Percentiles rank a stretch among this genome's conserved stretches.
Conservation (phyloP, 2,888 invertebrate species). For the Spodoptera exigua region DNA sequence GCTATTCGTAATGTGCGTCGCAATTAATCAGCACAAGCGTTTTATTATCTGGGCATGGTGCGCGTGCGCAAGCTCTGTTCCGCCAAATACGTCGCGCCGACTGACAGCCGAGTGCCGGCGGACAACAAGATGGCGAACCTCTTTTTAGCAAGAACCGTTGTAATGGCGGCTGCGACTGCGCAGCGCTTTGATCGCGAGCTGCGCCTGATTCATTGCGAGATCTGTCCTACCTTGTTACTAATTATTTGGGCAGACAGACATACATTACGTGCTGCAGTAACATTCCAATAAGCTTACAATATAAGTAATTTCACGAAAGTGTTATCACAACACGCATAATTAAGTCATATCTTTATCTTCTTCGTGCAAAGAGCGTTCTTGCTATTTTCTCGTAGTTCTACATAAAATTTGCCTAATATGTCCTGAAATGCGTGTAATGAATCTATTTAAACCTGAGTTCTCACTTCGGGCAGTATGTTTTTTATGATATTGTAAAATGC, state of each 20-base stretch:
- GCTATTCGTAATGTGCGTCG: slow-evolving; percentile 70
- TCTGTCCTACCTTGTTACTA: slow-evolving; percentile 37
- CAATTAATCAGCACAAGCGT: slow-evolving; percentile 83
- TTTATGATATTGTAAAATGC: no score
- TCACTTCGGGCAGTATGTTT: no score
- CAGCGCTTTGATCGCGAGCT: slow-evolving; percentile 63
- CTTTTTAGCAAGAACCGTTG: slow-evolving; percentile 56
- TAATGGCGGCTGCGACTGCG: slow-evolving; percentile 74
- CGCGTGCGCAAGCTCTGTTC: slow-evolving; percentile 68
- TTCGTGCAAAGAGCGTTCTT: no score
- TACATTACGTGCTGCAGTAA: slow-evolving; percentile 8
- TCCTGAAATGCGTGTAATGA: no score
- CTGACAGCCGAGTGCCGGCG: slow-evolving; percentile 69
- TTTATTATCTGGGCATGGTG: slow-evolving; percentile 76
- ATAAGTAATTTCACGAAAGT: no score
- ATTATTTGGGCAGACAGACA: slow-evolving; percentile 50
- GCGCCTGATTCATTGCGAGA: slow-evolving; percentile 54
- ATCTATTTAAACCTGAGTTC: no score
- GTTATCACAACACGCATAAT: no score
- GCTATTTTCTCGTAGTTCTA: no score
- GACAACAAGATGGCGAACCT: slow-evolving; percentile 57
- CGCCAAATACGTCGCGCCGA: slow-evolving; percentile 74
- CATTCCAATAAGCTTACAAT: no score
- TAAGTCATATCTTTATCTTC: no score
- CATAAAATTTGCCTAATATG: no score